Percentiles rank a stretch among this genome's conserved stretches.
phyloP scores from a whole-genome alignment of 1,140 invertebrate species.

The Hylaeus anthracinus region DNA sequence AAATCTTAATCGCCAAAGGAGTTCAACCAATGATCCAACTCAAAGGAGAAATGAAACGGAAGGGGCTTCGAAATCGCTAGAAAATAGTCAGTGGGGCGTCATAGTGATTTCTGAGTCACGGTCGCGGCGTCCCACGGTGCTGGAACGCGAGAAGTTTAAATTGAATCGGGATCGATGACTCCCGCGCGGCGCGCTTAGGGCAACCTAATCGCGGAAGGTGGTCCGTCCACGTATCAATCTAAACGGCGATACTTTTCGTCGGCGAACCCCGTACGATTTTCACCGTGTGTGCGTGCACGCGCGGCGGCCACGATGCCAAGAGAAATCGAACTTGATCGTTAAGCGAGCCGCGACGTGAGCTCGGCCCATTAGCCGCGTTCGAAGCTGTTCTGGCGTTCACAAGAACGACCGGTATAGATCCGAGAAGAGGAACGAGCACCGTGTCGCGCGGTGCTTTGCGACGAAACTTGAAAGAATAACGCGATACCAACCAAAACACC shows the following conservation, averaged over 20 bases:
- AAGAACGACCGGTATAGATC: background rate
- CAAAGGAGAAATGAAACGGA: too few relatives aligned
- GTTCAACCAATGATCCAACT: too few relatives aligned
- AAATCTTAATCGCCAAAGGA: too few relatives aligned
- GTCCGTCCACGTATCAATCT: slow-evolving; percentile 22
- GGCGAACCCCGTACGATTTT: slow-evolving; percentile 68
- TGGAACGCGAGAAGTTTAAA: background rate
- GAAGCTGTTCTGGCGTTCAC: slow-evolving; percentile 46
- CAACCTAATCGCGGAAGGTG: slow-evolving; percentile 2
- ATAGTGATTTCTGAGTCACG: background rate
- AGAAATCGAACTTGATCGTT: slow-evolving; percentile 79
- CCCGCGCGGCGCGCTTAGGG: too few relatives aligned
- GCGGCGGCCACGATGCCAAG: slow-evolving; percentile 72
- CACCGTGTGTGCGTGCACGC: slow-evolving; percentile 66
- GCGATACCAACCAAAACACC: background rate
- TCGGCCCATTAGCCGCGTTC: slow-evolving; percentile 75
- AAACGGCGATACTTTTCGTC: slow-evolving; percentile 64
- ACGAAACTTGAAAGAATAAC: background rate
- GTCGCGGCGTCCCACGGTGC: background rate
- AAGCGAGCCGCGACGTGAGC: slow-evolving; percentile 74
- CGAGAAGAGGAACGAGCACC: background rate
- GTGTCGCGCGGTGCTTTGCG: background rate
- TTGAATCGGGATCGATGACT: slow-evolving; percentile 16
- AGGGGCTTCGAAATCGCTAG: too few relatives aligned
- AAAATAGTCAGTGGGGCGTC: too few relatives aligned